Percentiles rank a stretch among this genome's conserved stretches.
phyloP scores from a whole-genome alignment of 2,888 invertebrate species.

The Drosophila mimica region DNA sequence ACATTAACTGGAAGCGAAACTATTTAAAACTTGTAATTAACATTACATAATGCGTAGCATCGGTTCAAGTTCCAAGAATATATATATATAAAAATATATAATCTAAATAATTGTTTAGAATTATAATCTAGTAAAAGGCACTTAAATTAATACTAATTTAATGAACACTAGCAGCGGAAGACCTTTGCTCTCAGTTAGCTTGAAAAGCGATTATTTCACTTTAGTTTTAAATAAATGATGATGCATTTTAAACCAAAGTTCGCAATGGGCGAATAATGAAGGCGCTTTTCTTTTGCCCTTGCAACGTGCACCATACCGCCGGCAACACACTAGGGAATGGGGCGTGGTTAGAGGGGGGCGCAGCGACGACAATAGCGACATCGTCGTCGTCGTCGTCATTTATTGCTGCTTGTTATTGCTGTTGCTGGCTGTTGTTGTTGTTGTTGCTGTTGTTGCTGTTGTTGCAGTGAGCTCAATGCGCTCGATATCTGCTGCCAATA shows the following conservation, averaged over 20 bases:
- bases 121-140: not conserved
- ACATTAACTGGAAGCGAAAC: not conserved
- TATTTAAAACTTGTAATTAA: not conserved
- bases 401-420: conserved; percentile 60
- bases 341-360: not conserved
- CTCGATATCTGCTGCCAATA: conserved; percentile 73
- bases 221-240: not conserved
- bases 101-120: not conserved
- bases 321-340: not conserved
- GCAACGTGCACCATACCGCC: conserved; percentile 10
- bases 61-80: not conserved
- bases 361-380: conserved; percentile 29
- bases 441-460: conserved; percentile 28
- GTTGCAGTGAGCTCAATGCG: conserved; percentile 57
- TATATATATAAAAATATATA: too few species aligned
- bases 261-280: conserved; percentile 27
- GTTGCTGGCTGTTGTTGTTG: conserved; percentile 22
- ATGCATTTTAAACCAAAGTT: conserved; percentile 35
- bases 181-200: not conserved
- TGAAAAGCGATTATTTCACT: not conserved
- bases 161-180: not conserved
- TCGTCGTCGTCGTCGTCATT: conserved; percentile 65
- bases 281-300: conserved; percentile 44
- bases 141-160: not conserved
- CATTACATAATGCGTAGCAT: not conserved